Evolutionary conservation across 2,888 invertebrate genomes (phyloP), one percentile per base, ranked within the genome.

Genomic region (Rhogogaster chlorosoma): DNA sequence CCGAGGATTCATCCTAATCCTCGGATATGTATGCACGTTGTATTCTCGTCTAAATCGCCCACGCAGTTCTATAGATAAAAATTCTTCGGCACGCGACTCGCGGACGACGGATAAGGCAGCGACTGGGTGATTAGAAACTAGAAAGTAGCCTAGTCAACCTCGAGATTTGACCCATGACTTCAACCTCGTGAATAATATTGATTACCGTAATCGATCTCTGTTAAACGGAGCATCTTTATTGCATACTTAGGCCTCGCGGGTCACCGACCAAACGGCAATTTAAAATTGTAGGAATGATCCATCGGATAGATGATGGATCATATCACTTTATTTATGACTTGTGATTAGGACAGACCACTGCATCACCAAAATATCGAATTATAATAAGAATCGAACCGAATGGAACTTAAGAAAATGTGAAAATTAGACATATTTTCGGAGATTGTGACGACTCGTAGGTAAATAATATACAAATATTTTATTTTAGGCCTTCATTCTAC

Each of bases 61-160:
- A 67, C 67, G 32, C 67, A 1, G 32, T 67, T 53, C n/a, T n/a
- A 57, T 29, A 53, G n/a, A 67, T 32, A n/a, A 83, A 22, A 70
- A 83, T 49, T 53, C n/a, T 12, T 71, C 26, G 32, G 36, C 67
- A 82, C 64, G 64, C 38, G 45, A 70, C 53, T 18, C 70, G 45
- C 36, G 42, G 49, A n/a, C 38, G 80, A 84, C 87, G 77, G 86
- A 87, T 84, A 86, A 86, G 88, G 88, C 84, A 32, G 64, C 38
- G 42, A 0, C 61, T 18, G 22, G 80, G 61, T 61, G 61, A 80
- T 64, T 80, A 80, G 80, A 61, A 85, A 87, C 86, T 86, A 88
- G 88, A 88, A 89, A 89, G 88, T 88, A 87, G 87, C 86, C 87
- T 84, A 86, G 85, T 87, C 85, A 87, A 86, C 88, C 88, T 88